Evolutionary conservation across 2,113 vertebrate genomes (phyloP).

Genomic region (Psophia crepitans): DNA sequence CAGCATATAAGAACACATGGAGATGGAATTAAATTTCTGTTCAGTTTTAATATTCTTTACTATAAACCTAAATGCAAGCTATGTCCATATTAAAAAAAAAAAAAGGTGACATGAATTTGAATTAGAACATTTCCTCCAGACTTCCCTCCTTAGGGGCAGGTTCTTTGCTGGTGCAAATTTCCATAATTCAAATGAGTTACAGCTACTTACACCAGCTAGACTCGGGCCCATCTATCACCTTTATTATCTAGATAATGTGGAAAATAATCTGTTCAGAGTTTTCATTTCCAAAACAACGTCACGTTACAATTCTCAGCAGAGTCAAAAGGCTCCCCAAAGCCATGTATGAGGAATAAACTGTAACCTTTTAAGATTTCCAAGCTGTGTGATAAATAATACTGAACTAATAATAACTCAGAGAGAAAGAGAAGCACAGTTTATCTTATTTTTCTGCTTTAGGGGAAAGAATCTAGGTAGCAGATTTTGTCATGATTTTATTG

Average conservation of each 20-base stretch:
- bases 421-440: constrained; percentile 40
- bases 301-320: constrained; percentile 34
- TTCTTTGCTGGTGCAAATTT: constrained; percentile 26
- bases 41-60: neutral
- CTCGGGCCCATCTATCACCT: constrained; percentile 19
- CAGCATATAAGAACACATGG: neutral
- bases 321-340: constrained; percentile 45
- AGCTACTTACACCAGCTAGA: constrained; percentile 31
- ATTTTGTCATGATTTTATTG: constrained; percentile 63
- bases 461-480: constrained; percentile 52
- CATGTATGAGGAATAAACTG: constrained; percentile 45
- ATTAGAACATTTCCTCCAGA: neutral
- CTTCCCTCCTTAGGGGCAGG: neutral
- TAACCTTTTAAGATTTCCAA: constrained; percentile 60
- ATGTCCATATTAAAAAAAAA: neutral
- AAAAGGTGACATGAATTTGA: neutral
- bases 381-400: constrained; percentile 56
- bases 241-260: constrained; percentile 16
- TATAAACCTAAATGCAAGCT: neutral
- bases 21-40: neutral
- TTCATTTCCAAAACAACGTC: constrained; percentile 46
- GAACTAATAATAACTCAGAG: constrained; percentile 57
- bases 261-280: constrained; percentile 35
- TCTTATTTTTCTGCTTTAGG: constrained; percentile 61
- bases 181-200: constrained; percentile 24